Evolutionary conservation across 2,888 invertebrate species (phyloP).

Genomic region (Thecocarcelia acutangulata): DNA sequence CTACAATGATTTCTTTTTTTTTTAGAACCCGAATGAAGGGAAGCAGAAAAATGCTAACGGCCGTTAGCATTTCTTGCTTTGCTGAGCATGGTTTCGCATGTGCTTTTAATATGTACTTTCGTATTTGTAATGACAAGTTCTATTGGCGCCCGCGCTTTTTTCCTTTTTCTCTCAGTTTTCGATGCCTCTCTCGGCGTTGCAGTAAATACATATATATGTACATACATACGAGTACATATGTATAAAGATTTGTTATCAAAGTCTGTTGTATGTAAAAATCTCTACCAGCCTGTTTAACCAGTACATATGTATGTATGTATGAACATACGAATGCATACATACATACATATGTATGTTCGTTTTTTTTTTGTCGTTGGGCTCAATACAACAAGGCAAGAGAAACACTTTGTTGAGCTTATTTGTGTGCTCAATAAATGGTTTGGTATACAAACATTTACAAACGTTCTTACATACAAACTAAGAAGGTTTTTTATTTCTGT

Average conservation of each 20-base stretch:
- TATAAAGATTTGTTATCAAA: conserved; percentile 34
- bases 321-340: too few species aligned
- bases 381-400: conserved; percentile 40
- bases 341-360: too few species aligned
- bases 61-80: conserved; percentile 52
- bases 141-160: conserved; percentile 67
- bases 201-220: neutral
- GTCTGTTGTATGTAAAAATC: conserved; percentile 47
- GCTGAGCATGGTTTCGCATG: conserved; percentile 5
- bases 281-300: conserved; percentile 62
- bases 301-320: conserved; percentile 1
- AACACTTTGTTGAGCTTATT: conserved; percentile 46
- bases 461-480: neutral
- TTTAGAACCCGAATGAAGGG: neutral
- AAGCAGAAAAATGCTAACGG: conserved; percentile 37
- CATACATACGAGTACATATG: too few species aligned
- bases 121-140: conserved; percentile 64
- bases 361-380: conserved; percentile 37
- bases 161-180: neutral
- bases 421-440: conserved; percentile 26
- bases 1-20: conserved; percentile 19
- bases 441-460: neutral
- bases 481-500: neutral
- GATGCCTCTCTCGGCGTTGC: neutral
- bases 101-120: conserved; percentile 30